A percentile compares a stretch with the other conserved stretches of the same genome.
These are phyloP conservation scores for Pediacus dermestoides DNA, from an alignment of 2,888 invertebrate genomes.

Conservation along the genomic window DNA sequence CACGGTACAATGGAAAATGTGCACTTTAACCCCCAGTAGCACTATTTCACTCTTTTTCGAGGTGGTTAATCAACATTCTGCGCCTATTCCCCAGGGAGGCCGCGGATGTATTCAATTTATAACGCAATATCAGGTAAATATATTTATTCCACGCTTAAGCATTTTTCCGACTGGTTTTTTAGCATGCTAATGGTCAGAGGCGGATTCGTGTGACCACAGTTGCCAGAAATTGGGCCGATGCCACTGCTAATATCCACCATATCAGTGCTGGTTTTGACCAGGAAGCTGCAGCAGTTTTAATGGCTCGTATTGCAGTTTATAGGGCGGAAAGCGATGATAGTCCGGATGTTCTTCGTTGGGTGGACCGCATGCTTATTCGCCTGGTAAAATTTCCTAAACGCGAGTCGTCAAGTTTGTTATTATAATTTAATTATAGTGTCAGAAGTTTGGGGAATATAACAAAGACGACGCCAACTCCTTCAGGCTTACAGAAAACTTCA, in stretches of 20 bases:
- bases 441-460: slow-evolving; percentile 97
- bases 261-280: slow-evolving; percentile 96
- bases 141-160: slow-evolving; percentile 12
- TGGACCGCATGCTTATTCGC: slow-evolving; percentile 95
- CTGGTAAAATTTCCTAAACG: slow-evolving; percentile 63
- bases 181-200: slow-evolving; percentile 90
- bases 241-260: slow-evolving; percentile 82
- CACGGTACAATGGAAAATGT: slow-evolving; percentile 98
- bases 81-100: slow-evolving; percentile 92
- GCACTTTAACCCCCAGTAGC: slow-evolving; percentile 86
- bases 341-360: slow-evolving; percentile 97
- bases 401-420: too few species aligned
- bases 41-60: slow-evolving; percentile 96
- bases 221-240: slow-evolving; percentile 98
- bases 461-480: slow-evolving; percentile 98
- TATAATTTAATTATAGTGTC: slow-evolving; percentile 76
- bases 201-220: slow-evolving; percentile 95
- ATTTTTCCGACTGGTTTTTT: too few species aligned
- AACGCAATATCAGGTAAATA: slow-evolving; percentile 77
- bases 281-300: slow-evolving; percentile 95
- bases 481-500: slow-evolving; percentile 93
- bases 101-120: slow-evolving; percentile 97
- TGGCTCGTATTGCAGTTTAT: slow-evolving; percentile 95
- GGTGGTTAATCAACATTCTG: slow-evolving; percentile 91
- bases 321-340: slow-evolving; percentile 93